These are phyloP conservation scores for Digitonthophagus gazella DNA, from an alignment of 2,888 invertebrate species.

Conservation along the genomic window DNA sequence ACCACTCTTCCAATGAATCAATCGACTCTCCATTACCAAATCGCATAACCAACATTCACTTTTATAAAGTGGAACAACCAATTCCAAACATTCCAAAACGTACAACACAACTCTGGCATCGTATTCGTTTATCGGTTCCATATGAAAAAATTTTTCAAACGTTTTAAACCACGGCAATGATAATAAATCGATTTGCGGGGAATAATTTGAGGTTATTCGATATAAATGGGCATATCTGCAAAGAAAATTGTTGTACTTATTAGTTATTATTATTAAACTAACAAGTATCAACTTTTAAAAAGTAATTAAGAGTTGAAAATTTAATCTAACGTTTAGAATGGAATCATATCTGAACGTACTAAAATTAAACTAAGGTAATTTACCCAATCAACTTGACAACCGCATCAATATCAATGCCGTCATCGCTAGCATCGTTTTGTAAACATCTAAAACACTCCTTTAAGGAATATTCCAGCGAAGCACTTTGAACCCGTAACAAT, in stretches of 20 bases:
- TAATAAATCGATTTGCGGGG: constrained; percentile 40
- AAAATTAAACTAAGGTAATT: constrained; percentile 29
- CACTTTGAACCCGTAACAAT: constrained; percentile 53
- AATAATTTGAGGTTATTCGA: constrained; percentile 44
- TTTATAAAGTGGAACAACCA: constrained; percentile 43
- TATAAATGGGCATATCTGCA: constrained; percentile 53
- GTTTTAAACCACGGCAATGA: constrained; percentile 62
- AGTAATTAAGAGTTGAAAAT: too few relatives aligned
- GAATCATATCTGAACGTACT: background rate
- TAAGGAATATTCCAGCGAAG: constrained; percentile 56
- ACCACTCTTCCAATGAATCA: too few relatives aligned
- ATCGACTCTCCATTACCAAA: background rate
- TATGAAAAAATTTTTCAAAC: constrained; percentile 60
- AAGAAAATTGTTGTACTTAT: constrained; percentile 2
- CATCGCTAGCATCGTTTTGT: constrained; percentile 62
- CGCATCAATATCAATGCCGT: constrained; percentile 57
- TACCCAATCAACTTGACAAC: constrained; percentile 60
- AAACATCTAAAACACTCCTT: constrained; percentile 57
- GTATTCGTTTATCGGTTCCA: constrained; percentile 64
- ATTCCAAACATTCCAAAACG: constrained; percentile 45
- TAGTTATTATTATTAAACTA: background rate
- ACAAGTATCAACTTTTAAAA: too few relatives aligned
- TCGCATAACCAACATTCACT: constrained; percentile 26
- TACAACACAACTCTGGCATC: constrained; percentile 61
- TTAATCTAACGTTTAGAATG: background rate